Evolutionary conservation across 2,797 vertebrate genomes (phyloP).

Genomic region (Columba guinea): DNA sequence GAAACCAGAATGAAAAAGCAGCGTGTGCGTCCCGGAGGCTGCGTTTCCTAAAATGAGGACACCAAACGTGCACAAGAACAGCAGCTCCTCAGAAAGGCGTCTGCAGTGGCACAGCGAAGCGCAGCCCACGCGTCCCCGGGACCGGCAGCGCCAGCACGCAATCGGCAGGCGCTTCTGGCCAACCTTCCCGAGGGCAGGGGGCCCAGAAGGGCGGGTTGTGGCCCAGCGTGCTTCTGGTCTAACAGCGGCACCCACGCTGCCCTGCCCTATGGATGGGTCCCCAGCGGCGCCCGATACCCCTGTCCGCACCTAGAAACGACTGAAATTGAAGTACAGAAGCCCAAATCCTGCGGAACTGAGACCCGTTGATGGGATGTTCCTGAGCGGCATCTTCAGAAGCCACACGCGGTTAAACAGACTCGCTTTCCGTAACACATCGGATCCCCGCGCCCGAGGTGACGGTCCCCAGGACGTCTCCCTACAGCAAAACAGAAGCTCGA

Average conservation of each 20-base stretch:
- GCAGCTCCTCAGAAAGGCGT: background rate
- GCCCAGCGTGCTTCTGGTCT: background rate
- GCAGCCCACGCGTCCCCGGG: accelerated
- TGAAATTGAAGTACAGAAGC: background rate
- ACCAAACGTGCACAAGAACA: background rate
- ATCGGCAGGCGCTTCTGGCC: accelerated
- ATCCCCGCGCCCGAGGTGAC: accelerated
- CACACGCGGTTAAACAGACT: accelerated
- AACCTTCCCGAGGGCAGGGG: background rate
- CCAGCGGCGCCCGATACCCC: background rate
- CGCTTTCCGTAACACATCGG: too few species aligned
- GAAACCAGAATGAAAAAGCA: background rate
- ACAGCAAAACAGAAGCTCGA: background rate
- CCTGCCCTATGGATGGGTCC: background rate
- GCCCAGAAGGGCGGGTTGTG: too few species aligned
- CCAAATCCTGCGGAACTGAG: too few species aligned
- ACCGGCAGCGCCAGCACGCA: background rate
- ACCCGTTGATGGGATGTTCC: accelerated
- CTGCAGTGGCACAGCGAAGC: background rate
- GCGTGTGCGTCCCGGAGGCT: background rate
- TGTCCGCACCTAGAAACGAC: background rate
- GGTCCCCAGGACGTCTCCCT: accelerated
- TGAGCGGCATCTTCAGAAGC: background rate
- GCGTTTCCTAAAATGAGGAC: background rate
- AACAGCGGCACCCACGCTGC: background rate